Evolutionary conservation across 2,113 vertebrate genomes (phyloP), one percentile per base, ranked within the genome.

Genomic region (Mionectes macconnelli): DNA sequence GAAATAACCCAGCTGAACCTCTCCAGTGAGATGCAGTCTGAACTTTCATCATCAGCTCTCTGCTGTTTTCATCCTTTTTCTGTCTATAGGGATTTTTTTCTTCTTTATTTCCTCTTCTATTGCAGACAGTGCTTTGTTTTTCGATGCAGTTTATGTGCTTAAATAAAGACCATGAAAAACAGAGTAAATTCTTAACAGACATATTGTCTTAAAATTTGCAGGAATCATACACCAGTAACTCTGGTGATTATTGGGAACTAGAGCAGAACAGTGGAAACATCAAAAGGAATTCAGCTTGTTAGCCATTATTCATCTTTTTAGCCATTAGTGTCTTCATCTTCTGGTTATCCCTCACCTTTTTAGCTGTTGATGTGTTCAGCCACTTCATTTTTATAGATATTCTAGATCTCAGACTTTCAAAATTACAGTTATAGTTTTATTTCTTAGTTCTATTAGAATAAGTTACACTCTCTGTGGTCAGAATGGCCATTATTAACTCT

Each of bases 1-100:
- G 93, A 97, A 96, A 97, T 56, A 96, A 81, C 15, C 44, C 45
- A 79, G 25, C 72, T 93, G 83, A 93, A 87, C 53, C 86, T 94
- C 68, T 31, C 9, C 76, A 95, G 22, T 40, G 74, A 73, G 77
- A 90, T 72, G 57, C 50, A 96, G 33, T 52, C 67, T 83, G 90
- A 93, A 82, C 35, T 96, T 92, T 88, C 84, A 91, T 55, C 55
- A 9, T 44, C 91, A 72, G n/a, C 11, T 96, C 24, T 75, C 66
- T 64, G 27, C 76, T 94, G 25, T 76, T 95, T 96, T 74, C 17
- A 39, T 18, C 14, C 3, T 12, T 53, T 84, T 60, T 72, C 33
- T 62, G 14, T 45, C n/a, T 35, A 10, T 33, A 52, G 20, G 7
- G 8, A 42, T 33, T 56, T 75, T 70, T 45, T 93, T 95, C 60